These are phyloP conservation scores for Erebia epiphron DNA, from an alignment of 2,888 invertebrate genomes.

Conservation along the genomic window DNA sequence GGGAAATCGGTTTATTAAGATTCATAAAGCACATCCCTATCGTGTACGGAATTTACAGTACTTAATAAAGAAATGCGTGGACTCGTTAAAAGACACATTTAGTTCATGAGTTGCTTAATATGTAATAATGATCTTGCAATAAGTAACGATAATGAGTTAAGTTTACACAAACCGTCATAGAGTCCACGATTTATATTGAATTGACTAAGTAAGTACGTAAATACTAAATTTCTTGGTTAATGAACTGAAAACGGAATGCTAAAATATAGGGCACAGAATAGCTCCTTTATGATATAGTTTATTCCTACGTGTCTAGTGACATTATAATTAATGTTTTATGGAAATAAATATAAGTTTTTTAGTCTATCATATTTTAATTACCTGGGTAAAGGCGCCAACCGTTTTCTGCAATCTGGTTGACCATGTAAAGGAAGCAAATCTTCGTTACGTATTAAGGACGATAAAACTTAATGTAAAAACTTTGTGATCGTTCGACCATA, in stretches of 20 bases:
- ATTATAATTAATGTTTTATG: background rate
- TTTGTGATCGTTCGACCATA: no score
- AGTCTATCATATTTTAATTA: no score
- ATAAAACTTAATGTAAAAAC: no score
- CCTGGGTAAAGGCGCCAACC: no score
- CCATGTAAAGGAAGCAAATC: no score
- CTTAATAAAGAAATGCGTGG: conserved; percentile 26
- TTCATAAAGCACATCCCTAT: conserved; percentile 27
- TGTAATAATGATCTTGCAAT: conserved; percentile 40
- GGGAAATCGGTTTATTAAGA: conserved; percentile 37
- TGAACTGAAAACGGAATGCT: conserved; percentile 13
- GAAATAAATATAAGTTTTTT: background rate
- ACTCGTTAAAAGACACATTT: conserved; percentile 35
- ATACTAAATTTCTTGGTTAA: conserved; percentile 6
- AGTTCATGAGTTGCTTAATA: conserved; percentile 37
- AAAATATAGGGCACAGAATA: background rate
- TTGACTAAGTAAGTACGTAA: conserved; percentile 6
- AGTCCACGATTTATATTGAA: conserved; percentile 30
- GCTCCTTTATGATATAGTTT: background rate
- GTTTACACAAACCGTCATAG: conserved; percentile 36
- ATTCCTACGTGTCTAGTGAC: background rate
- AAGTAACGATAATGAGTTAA: conserved; percentile 41
- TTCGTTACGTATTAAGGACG: no score
- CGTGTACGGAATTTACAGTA: conserved; percentile 20
- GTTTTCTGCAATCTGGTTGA: no score